Conservation (phyloP, 2,113 vertebrate species). For the Oreochromis spilurus region DNA sequence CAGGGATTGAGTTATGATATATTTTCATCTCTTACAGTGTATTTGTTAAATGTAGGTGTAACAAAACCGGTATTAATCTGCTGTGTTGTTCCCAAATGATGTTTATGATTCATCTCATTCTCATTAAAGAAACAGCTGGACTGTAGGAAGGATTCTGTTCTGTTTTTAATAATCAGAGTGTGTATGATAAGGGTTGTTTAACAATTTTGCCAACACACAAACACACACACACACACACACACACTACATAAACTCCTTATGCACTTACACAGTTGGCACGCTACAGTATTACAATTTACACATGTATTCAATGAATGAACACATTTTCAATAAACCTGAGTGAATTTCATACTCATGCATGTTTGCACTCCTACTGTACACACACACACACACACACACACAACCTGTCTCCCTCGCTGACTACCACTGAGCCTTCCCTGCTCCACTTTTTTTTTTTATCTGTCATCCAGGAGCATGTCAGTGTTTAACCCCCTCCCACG, state of each 20-base stretch:
- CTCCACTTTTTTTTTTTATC: constrained; percentile 55
- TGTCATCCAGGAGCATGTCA: constrained; percentile 60
- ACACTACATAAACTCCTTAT: not conserved
- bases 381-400: not conserved
- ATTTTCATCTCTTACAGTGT: not conserved
- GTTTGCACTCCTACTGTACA: not conserved
- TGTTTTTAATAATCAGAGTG: not conserved
- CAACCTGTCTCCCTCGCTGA: constrained; percentile 40
- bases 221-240: not conserved
- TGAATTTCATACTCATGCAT: not conserved
- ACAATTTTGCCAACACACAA: not conserved
- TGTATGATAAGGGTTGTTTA: not conserved
- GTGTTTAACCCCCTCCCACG: constrained; percentile 53
- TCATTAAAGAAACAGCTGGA: not conserved
- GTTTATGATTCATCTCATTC: not conserved
- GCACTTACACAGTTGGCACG: not conserved
- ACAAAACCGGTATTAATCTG: not conserved
- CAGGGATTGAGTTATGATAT: too few species aligned
- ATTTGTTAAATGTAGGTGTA: not conserved
- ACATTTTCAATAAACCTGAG: constrained; percentile 20
- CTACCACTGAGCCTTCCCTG: constrained; percentile 48
- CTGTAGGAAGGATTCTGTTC: not conserved
- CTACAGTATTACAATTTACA: not conserved
- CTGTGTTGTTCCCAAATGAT: not conserved
- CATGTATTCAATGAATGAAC: not conserved